phyloP scores from a whole-genome alignment of 2,888 invertebrate genomes.

The Drosophila birchii region DNA sequence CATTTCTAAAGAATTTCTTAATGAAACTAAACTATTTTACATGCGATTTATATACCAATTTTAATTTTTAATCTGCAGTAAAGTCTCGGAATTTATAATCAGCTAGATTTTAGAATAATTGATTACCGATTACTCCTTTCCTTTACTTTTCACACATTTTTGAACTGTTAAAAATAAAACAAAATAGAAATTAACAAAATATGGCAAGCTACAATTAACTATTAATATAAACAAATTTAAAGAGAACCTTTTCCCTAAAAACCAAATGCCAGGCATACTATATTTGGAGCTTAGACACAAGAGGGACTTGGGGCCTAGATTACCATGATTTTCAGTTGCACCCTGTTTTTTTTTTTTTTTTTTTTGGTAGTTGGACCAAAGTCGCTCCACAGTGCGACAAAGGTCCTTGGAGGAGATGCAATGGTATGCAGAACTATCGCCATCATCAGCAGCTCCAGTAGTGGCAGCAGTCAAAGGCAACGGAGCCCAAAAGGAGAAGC shows the following conservation, averaged over 20 bases:
- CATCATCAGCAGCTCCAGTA: constrained; percentile 35
- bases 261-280: neutral
- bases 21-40: no score
- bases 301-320: neutral
- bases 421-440: constrained; percentile 28
- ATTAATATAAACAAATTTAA: neutral
- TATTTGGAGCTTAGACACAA: neutral
- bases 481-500: no score
- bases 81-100: no score
- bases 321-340: neutral
- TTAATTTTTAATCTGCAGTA: no score
- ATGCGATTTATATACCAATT: no score
- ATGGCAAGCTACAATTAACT: neutral
- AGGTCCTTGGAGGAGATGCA: constrained; percentile 19
- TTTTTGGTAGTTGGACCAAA: neutral
- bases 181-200: no score
- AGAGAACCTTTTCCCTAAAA: neutral
- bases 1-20: no score
- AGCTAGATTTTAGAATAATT: no score
- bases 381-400: constrained; percentile 18
- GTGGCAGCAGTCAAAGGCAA: constrained; percentile 22
- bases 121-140: no score
- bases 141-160: no score
- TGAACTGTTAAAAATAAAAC: no score
- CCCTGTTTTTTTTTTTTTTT: no score